Percentiles rank a stretch among this genome's conserved stretches.
Conservation (phyloP, 2,113 vertebrate species). For the Nicator chloris region DNA sequence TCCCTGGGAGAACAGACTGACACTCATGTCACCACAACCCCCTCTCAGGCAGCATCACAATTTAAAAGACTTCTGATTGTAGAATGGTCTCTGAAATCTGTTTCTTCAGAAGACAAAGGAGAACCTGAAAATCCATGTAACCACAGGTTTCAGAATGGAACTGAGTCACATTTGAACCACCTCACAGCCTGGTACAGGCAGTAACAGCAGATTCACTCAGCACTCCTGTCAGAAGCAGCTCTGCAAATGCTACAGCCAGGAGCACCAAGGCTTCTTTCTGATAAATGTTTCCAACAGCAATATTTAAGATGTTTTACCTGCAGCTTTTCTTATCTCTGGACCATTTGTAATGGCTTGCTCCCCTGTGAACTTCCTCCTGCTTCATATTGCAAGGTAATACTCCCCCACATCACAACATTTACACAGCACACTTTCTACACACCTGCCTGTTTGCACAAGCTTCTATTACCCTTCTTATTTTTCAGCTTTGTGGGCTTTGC, state of each 20-base stretch:
- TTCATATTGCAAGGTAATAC: background rate
- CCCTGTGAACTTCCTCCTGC: background rate
- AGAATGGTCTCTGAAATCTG: background rate
- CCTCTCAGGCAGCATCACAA: background rate
- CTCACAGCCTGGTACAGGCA: background rate
- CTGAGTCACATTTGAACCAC: background rate
- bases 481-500: background rate
- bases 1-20: background rate
- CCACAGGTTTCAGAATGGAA: background rate
- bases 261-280: background rate
- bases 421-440: background rate
- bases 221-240: background rate
- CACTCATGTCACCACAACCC: background rate
- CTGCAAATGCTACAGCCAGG: background rate
- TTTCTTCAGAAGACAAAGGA: background rate
- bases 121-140: background rate
- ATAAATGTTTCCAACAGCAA: background rate
- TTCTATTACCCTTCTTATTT: background rate
- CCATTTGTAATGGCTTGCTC: background rate
- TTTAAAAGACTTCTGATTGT: background rate
- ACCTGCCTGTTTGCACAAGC: background rate
- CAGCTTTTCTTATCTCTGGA: background rate
- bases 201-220: background rate
- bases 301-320: background rate
- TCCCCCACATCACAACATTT: background rate